These are phyloP conservation scores for Brachyrhaphis roseni DNA, from an alignment of 2,797 vertebrate genomes.

Conservation along the genomic window DNA sequence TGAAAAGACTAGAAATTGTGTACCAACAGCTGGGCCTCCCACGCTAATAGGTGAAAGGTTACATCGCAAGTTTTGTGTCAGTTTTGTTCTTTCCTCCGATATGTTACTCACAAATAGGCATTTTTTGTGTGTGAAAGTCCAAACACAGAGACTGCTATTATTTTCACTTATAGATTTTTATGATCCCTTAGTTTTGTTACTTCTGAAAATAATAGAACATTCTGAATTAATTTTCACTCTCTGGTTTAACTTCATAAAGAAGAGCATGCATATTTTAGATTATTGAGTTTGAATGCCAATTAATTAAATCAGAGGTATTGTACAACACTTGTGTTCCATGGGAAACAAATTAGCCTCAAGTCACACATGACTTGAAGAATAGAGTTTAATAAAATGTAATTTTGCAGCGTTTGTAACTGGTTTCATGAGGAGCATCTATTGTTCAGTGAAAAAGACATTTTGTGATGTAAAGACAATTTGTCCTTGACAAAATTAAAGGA, in stretches of 20 bases:
- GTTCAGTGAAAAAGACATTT: background rate
- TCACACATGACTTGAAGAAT: background rate
- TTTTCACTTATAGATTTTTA: background rate
- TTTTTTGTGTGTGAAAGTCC: background rate
- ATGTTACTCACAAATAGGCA: constrained; percentile 26
- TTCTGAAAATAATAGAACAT: background rate
- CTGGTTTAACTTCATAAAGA: background rate
- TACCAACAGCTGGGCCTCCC: constrained; percentile 54
- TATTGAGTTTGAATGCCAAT: background rate
- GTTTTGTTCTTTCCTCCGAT: constrained; percentile 20
- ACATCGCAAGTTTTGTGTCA: constrained; percentile 43
- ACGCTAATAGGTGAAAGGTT: constrained; percentile 57
- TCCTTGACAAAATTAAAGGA: background rate
- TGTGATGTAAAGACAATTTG: background rate
- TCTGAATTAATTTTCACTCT: background rate
- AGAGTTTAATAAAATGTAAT: background rate
- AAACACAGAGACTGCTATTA: background rate
- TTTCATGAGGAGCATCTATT: background rate
- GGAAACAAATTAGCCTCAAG: background rate
- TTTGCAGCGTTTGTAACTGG: background rate
- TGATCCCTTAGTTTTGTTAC: background rate
- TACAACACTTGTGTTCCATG: background rate
- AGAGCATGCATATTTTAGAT: background rate
- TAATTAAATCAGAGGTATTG: background rate
- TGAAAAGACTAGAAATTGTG: constrained; percentile 37